Percentiles rank a stretch among this genome's conserved stretches.
Conservation (phyloP, 1,140 invertebrate genomes). For the Drosophila lowei region DNA sequence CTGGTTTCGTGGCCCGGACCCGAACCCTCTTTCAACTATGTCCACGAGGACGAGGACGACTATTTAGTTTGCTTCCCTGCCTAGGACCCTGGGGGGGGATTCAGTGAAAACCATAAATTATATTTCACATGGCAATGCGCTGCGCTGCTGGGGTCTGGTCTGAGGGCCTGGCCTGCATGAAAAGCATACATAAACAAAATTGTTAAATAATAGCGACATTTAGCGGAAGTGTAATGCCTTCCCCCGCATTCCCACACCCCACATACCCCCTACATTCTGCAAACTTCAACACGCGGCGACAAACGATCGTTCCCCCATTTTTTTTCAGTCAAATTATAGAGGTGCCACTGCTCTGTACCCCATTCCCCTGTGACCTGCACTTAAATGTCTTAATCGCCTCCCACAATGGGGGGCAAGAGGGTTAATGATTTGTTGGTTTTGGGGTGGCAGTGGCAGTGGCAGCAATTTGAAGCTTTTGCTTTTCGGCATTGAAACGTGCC, state of each 20-base stretch:
- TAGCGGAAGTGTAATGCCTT: conserved; percentile 72
- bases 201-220: conserved; percentile 81
- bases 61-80: conserved; percentile 59
- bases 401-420: not conserved
- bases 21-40: conserved; percentile 1
- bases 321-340: conserved; percentile 66
- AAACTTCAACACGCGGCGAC: conserved; percentile 64
- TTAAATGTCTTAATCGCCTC: conserved; percentile 71
- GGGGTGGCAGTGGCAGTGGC: too few species aligned
- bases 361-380: conserved; percentile 21
- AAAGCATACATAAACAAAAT: conserved; percentile 68
- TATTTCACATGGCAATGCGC: conserved; percentile 40
- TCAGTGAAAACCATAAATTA: conserved; percentile 76
- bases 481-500: conserved; percentile 57
- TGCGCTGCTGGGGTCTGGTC: too few species aligned
- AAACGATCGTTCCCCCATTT: conserved; percentile 55
- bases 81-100: conserved; percentile 22
- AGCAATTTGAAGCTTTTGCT: conserved; percentile 33
- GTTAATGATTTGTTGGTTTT: conserved; percentile 46
- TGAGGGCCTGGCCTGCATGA: conserved; percentile 33
- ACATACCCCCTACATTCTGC: conserved; percentile 37
- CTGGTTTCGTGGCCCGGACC: not conserved
- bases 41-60: conserved; percentile 48
- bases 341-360: conserved; percentile 38
- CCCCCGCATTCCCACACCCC: not conserved